These are phyloP conservation scores for Pristionchus entomophagus DNA, from an alignment of 2,888 invertebrate species.

Conservation along the genomic window DNA sequence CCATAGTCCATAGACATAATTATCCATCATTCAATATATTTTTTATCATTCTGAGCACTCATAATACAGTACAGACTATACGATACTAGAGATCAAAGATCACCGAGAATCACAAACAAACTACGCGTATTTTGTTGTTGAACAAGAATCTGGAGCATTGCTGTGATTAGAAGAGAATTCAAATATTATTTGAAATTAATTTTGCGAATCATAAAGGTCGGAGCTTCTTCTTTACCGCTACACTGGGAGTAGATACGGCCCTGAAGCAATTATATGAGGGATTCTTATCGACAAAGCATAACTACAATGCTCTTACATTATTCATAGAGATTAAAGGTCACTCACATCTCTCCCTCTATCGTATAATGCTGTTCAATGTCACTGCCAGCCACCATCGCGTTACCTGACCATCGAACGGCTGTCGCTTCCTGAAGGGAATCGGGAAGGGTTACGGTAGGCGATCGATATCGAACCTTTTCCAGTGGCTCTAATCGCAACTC, in stretches of 20 bases:
- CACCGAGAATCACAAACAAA: neutral
- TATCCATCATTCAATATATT: too few species aligned
- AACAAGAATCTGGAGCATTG: slow-evolving; percentile 19
- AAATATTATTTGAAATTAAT: too few species aligned
- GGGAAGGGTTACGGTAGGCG: neutral
- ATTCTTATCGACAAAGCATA: too few species aligned
- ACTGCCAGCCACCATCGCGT: neutral
- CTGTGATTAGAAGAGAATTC: neutral
- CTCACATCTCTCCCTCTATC: slow-evolving; percentile 1
- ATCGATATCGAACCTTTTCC: neutral
- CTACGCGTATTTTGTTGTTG: slow-evolving; percentile 4
- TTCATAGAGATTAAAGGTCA: neutral
- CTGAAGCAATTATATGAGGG: neutral
- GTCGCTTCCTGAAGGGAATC: neutral
- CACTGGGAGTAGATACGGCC: neutral
- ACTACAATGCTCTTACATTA: too few species aligned
- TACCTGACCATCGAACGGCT: neutral
- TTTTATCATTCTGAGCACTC: too few species aligned
- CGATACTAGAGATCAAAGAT: neutral
- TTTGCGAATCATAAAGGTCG: neutral
- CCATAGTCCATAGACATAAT: too few species aligned
- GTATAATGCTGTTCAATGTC: slow-evolving; percentile 16
- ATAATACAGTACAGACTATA: neutral
- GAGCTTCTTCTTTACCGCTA: neutral
- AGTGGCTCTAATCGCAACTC: neutral